A percentile compares a stretch with the other conserved stretches of the same genome.
Evolutionary conservation across 1,140 invertebrate species (phyloP).

Genomic region (Eupristina koningsbergeri): DNA sequence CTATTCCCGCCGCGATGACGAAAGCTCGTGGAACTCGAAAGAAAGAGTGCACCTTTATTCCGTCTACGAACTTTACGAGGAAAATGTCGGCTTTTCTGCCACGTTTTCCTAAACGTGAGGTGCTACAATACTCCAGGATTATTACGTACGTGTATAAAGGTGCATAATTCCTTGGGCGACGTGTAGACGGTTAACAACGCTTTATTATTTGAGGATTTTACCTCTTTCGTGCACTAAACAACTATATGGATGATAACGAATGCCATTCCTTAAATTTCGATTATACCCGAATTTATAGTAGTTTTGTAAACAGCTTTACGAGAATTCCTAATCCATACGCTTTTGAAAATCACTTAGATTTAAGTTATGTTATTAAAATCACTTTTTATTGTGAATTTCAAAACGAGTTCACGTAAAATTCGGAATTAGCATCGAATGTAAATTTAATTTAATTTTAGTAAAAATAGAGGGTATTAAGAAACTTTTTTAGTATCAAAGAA

Average conservation of each 20-base stretch:
- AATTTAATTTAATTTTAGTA: no score
- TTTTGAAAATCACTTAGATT: no score
- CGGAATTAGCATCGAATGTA: no score
- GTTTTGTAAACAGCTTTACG: no score
- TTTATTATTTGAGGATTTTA: conserved; percentile 38
- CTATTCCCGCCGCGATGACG: neutral
- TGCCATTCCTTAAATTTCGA: neutral
- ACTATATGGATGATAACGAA: neutral
- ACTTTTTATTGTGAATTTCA: no score
- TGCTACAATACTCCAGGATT: neutral
- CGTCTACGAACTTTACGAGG: conserved; percentile 36
- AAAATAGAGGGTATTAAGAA: no score
- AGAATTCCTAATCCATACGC: no score
- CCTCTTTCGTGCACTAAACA: neutral
- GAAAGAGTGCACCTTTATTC: conserved; percentile 15
- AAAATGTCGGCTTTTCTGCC: neutral
- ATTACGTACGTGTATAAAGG: conserved; percentile 21
- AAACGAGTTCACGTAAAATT: no score
- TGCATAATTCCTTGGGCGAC: neutral
- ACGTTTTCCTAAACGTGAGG: neutral
- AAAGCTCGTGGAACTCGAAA: neutral
- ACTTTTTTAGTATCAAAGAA: neutral
- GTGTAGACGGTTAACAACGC: neutral
- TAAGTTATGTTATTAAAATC: no score
- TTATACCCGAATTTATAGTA: no score